These are phyloP conservation scores for Minunthozetes semirufus DNA, from an alignment of 2,888 invertebrate species.

Conservation along the genomic window DNA sequence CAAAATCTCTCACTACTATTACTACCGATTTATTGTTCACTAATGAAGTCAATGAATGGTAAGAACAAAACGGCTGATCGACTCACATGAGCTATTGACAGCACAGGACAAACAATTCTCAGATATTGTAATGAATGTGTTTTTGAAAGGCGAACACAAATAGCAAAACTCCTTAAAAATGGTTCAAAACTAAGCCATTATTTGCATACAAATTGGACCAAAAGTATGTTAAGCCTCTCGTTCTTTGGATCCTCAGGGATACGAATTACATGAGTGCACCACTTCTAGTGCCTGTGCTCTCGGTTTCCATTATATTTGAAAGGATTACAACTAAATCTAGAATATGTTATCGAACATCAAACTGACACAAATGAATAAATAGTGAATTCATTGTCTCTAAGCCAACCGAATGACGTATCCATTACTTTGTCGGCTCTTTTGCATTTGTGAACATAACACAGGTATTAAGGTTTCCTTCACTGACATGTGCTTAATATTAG, in stretches of 20 bases:
- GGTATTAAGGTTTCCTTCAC: neutral
- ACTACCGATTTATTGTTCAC: neutral
- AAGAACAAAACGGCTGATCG: neutral
- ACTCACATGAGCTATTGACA: neutral
- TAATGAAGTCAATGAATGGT: neutral
- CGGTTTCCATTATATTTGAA: neutral
- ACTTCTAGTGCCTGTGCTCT: neutral
- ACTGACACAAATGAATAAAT: conserved; percentile 17
- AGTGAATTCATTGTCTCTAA: neutral
- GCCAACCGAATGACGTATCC: neutral
- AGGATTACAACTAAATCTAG: conserved; percentile 19
- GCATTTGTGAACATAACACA: conserved; percentile 5
- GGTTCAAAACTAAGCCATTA: conserved; percentile 18
- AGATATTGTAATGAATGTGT: neutral
- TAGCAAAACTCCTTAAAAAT: conserved; percentile 9
- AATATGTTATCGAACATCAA: conserved; percentile 19
- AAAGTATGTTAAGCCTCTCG: conserved; percentile 15
- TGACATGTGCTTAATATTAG: conserved; percentile 15
- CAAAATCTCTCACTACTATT: neutral
- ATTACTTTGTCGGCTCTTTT: neutral
- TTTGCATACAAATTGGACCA: conserved; percentile 30
- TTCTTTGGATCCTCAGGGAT: conserved; percentile 3
- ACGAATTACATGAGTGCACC: conserved; percentile 5
- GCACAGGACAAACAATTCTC: neutral
- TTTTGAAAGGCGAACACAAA: neutral